Base-by-base conservation (phyloP, 2,888 invertebrate genomes). In the Crematogaster levior region DNA sequence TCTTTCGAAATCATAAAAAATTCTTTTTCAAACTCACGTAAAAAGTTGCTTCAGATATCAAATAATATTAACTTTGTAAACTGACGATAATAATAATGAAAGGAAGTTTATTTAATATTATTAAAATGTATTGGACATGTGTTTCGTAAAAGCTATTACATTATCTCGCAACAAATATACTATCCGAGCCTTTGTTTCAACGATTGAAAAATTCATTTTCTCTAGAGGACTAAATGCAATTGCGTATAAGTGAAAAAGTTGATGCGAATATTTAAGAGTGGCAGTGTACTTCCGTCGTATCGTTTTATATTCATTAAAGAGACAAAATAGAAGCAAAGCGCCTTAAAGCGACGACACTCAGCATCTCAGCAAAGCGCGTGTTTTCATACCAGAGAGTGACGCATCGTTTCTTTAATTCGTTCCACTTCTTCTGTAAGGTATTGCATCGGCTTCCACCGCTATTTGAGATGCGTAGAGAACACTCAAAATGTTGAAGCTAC, bases 401-500 rank as follows among this genome's bases (percentile, higher is more conserved):
- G 53, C 77, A 77, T 51, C 43, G 60, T 40, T 40, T 27, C 24
- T 81, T 65, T 43, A 34, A 70, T 56, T 83, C 60, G 40, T 77
- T 79, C 81, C 74, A 60, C 73, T 84, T 86, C 63, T 56, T 34
- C 56, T 21, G 65, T 60, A 21, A 77, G 51, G 43, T 75, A 82
- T 80, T 63, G 56, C 46, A 34, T 53, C 66, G 73, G 27, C 72
- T 79, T 70, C 60, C 37, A 24, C 12, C 60, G 68, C 27, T 70
- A 65, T 85, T 85, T 79, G 84, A 85, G 56, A 37, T 56, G 46
- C n/a, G 37, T 48, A n/a, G 34, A 63, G 75, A 73, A 85, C 82
- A 75, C 51, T 80, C 66, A 56, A 68, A 58, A 79, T 12, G 30
- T 56, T 34, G 12, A 56, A 56, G 40, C 53, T 7, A 56, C 56